These are phyloP conservation scores for Caradrina clavipalpis DNA, from an alignment of 2,888 invertebrate species.

Conservation along the genomic window DNA sequence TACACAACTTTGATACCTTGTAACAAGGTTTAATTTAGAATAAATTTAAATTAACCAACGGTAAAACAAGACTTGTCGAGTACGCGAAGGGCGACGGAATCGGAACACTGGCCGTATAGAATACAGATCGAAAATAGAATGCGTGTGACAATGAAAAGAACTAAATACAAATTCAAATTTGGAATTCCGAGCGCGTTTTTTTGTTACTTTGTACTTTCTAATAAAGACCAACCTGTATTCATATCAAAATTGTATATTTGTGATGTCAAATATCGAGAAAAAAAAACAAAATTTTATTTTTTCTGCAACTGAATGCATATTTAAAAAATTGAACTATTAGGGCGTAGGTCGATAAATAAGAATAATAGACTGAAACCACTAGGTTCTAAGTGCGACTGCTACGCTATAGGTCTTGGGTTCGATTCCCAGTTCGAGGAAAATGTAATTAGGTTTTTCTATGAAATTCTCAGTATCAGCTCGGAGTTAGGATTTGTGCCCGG, in stretches of 20 bases:
- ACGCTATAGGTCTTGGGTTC: no score
- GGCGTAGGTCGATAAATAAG: no score
- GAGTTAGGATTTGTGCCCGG: no score
- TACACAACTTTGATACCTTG: background rate
- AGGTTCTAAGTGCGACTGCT: no score
- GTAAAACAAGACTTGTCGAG: conserved; percentile 45
- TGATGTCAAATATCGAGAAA: background rate
- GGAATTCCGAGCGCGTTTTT: conserved; percentile 56
- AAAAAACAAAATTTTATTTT: no score
- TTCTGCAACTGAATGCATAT: no score
- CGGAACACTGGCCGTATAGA: conserved; percentile 61
- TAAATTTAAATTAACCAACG: conserved; percentile 35
- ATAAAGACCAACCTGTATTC: no score
- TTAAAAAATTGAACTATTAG: no score
- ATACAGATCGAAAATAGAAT: conserved; percentile 66
- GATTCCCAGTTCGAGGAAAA: no score
- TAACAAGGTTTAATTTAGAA: conserved; percentile 47
- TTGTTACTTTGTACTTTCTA: conserved; percentile 1
- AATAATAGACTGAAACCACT: no score
- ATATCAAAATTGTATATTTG: background rate
- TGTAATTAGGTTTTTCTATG: no score
- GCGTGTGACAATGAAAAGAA: conserved; percentile 67
- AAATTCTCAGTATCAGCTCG: no score
- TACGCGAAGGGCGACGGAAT: conserved; percentile 59
- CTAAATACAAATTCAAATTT: conserved; percentile 66